Conservation (phyloP, 2,888 invertebrate species). For the Calliphora vomitoria region DNA sequence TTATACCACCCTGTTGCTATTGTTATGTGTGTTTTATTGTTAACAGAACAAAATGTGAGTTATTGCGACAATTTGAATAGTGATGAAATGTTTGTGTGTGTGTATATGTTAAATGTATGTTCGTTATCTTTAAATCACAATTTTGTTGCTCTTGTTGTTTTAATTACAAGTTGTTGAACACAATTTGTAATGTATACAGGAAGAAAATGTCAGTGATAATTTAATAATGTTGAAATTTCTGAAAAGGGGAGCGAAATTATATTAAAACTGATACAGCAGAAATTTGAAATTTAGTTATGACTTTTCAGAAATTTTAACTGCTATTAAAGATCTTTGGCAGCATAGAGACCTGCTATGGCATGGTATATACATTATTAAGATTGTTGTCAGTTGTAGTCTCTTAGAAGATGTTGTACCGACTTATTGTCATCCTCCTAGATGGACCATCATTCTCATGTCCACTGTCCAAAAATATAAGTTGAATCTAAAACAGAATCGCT, state of each 20-base stretch:
- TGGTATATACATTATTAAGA: no score
- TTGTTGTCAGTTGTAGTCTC: no score
- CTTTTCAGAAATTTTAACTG: no score
- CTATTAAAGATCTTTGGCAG: no score
- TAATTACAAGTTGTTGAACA: conserved; percentile 56
- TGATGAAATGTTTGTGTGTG: conserved; percentile 45
- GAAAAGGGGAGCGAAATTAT: neutral
- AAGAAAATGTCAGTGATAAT: conserved; percentile 46
- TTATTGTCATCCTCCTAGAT: no score
- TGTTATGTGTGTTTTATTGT: neutral
- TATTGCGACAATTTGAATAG: conserved; percentile 55
- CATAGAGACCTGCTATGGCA: no score
- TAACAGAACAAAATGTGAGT: conserved; percentile 48
- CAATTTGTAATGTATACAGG: conserved; percentile 47
- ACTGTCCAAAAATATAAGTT: no score
- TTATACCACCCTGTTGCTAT: no score
- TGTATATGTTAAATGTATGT: neutral
- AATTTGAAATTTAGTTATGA: neutral
- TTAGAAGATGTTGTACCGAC: no score
- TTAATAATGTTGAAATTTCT: conserved; percentile 31
- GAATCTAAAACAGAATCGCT: no score
- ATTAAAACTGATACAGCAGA: neutral
- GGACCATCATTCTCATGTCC: no score
- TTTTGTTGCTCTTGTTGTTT: conserved; percentile 44
- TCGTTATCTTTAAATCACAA: conserved; percentile 63